Conservation (phyloP, 2,797 vertebrate genomes). For the Poecilia wingei region DNA sequence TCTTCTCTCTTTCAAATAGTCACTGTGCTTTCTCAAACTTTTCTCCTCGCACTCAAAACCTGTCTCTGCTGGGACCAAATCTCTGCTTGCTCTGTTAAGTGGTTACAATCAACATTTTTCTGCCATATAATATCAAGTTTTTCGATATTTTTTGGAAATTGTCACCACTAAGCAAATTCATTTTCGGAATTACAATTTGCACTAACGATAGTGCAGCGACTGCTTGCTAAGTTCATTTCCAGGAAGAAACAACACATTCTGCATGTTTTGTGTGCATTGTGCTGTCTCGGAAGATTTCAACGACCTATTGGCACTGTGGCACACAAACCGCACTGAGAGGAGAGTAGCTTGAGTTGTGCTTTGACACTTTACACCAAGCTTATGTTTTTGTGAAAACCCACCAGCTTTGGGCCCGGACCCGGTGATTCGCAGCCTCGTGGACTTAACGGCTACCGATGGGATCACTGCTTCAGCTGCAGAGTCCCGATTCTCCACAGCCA, state of each 20-base stretch:
- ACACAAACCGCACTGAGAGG: neutral
- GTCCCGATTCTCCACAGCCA: conserved; percentile 26
- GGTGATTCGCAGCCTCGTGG: conserved; percentile 30
- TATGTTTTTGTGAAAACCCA: neutral
- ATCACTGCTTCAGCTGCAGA: conserved; percentile 2
- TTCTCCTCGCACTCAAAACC: too few species aligned
- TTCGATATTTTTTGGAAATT: too few species aligned
- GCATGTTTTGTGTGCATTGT: neutral
- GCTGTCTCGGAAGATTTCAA: neutral
- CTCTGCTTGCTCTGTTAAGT: too few species aligned
- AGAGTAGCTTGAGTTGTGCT: neutral
- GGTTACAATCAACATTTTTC: too few species aligned
- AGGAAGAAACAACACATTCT: neutral
- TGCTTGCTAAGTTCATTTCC: neutral
- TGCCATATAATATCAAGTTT: too few species aligned
- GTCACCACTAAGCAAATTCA: too few species aligned
- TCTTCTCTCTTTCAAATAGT: too few species aligned
- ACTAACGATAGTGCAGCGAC: too few species aligned
- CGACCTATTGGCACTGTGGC: neutral
- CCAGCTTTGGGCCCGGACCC: conserved; percentile 9
- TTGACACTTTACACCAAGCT: neutral
- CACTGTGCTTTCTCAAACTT: too few species aligned
- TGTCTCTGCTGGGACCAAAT: too few species aligned
- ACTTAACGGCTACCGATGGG: conserved; percentile 7
- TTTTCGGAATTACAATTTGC: too few species aligned